Percentiles rank a stretch among this genome's conserved stretches.
These are phyloP conservation scores for Parnassius smintheus DNA, from an alignment of 2,888 invertebrate species.

Conservation along the genomic window DNA sequence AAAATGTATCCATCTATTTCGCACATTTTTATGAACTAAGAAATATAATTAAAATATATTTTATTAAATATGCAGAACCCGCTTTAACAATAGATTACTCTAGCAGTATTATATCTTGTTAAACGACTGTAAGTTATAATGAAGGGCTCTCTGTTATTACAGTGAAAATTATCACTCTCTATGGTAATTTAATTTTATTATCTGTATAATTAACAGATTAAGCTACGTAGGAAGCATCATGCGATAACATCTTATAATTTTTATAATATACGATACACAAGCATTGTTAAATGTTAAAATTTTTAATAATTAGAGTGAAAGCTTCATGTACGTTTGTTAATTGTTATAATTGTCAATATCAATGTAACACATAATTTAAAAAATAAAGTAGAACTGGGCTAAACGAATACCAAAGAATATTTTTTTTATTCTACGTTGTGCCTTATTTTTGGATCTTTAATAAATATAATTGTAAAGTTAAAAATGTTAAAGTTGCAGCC, in stretches of 20 bases:
- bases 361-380: slow-evolving; percentile 20
- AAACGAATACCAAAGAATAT: too few species aligned
- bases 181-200: slow-evolving; percentile 28
- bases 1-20: too few species aligned
- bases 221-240: slow-evolving; percentile 17
- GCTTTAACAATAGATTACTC: background rate
- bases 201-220: slow-evolving; percentile 28
- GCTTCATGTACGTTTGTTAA: slow-evolving; percentile 2
- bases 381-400: slow-evolving; percentile 4
- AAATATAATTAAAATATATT: too few species aligned
- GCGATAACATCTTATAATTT: slow-evolving; percentile 22
- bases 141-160: slow-evolving; percentile 23
- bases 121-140: slow-evolving; percentile 24
- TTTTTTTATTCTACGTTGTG: too few species aligned
- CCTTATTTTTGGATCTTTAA: too few species aligned
- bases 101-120: slow-evolving; percentile 30
- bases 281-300: slow-evolving; percentile 26
- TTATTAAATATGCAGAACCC: slow-evolving; percentile 14
- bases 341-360: slow-evolving; percentile 20
- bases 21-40: too few species aligned
- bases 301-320: slow-evolving; percentile 28
- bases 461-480: too few species aligned
- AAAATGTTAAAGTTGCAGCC: too few species aligned
- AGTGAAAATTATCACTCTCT: slow-evolving; percentile 26
- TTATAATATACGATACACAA: slow-evolving; percentile 15